Base-by-base conservation (phyloP, 2,797 vertebrate genomes). In the Geotrypetes seraphini region DNA sequence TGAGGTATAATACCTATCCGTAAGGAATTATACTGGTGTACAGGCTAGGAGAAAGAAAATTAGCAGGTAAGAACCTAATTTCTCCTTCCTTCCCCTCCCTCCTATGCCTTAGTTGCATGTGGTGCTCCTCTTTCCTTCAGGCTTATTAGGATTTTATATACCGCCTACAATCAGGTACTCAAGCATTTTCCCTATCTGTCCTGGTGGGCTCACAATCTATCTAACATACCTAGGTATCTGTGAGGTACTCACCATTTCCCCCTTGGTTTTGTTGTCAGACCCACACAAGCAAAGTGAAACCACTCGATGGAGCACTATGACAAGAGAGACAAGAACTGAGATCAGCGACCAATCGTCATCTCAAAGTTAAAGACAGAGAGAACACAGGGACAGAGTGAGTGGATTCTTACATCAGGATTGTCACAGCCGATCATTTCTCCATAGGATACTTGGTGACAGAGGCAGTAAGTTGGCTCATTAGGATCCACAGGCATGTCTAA, bases 381-480 rank as follows among this genome's bases (percentile, higher is more conserved):
- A 25, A 21, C 30, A 28, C 14, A 12, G 19, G 30, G 24, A 24
- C 16, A 15, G 9, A 11, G 15, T 28, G 15, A 16, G 27, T 16
- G 21, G 19, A 33, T 18, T 64, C 93, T 91, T 72, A 99, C 96
- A 40, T 99, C 96, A 24, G 92, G 90, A 69, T 98, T 98, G 78
- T 99, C 96, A 39, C 96, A 99, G 73, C 96, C 96, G 15, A 99
- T 99, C 95, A 99, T 99, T 75, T 99, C 95, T 66, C 95, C 95
- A 4, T 99, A 99, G 43, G 93, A 99, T 26, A 99, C 96, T 75
- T 99, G 96, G 73, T 94, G 91, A 68, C 96, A 99, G 57, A 99
- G 83, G 77, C 96, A 99, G 73, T 99, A 99, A 18, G 96, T 99
- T 50, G 96, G 96, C 53, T 99, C 96, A 18, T 99, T 99, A 58